These are phyloP conservation scores for Pantherophis vulpinus DNA, from an alignment of 2,797 vertebrate species.

Conservation along the genomic window DNA sequence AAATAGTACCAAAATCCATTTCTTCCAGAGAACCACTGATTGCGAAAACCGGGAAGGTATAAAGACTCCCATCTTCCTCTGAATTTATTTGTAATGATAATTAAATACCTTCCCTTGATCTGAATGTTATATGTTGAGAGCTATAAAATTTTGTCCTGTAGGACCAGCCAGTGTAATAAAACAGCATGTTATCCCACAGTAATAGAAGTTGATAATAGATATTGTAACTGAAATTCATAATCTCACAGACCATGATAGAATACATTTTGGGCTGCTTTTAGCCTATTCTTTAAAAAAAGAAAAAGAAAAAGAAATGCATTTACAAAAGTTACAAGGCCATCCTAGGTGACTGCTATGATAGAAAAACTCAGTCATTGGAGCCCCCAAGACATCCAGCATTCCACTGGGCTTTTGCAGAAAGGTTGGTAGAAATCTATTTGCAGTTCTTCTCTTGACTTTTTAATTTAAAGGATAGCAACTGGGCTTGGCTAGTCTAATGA, in stretches of 20 bases:
- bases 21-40: not conserved
- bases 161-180: not conserved
- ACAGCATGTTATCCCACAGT: not conserved
- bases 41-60: not conserved
- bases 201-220: not conserved
- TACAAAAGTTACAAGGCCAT: not conserved
- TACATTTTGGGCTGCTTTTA: not conserved
- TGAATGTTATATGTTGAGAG: not conserved
- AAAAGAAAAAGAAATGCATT: not conserved
- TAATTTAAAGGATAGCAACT: not conserved
- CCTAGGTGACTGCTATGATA: not conserved
- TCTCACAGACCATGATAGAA: not conserved
- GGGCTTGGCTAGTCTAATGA: too few species aligned
- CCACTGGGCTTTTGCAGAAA: not conserved
- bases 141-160: not conserved
- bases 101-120: not conserved
- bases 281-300: not conserved
- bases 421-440: not conserved
- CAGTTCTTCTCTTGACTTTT: not conserved
- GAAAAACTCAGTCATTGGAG: not conserved
- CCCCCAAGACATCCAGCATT: not conserved
- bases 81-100: not conserved
- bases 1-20: not conserved
- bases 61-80: not conserved
- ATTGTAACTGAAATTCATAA: too few species aligned